phyloP scores from a whole-genome alignment of 2,888 invertebrate genomes.

The Agrotis puta region DNA sequence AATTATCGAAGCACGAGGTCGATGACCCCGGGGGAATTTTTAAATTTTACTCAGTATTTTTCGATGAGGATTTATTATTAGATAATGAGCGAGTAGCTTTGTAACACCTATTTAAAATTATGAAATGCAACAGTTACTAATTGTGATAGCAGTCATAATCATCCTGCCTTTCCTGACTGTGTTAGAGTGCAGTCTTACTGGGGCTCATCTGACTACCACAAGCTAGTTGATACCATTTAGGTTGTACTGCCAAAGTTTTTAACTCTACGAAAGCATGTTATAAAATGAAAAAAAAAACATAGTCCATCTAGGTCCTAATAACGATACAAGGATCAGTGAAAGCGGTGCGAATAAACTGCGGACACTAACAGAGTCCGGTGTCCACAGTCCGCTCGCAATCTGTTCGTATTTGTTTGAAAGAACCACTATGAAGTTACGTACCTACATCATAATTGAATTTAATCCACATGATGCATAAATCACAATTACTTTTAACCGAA shows the following conservation, averaged over 20 bases:
- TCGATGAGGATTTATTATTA: background rate
- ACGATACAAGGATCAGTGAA: too few species aligned
- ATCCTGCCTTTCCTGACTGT: background rate
- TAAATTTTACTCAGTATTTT: conserved; percentile 7
- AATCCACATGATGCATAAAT: background rate
- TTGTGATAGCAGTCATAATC: background rate
- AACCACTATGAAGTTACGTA: background rate
- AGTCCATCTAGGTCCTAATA: too few species aligned
- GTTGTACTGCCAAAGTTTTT: too few species aligned
- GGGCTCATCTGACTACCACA: background rate
- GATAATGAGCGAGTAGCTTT: background rate
- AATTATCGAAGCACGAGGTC: conserved; percentile 60
- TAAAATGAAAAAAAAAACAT: too few species aligned
- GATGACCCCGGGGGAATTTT: conserved; percentile 52
- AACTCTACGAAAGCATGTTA: too few species aligned
- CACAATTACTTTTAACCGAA: conserved; percentile 1
- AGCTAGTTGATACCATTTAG: too few species aligned
- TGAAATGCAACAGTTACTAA: too few species aligned
- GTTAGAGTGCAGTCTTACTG: background rate
- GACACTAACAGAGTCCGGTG: background rate
- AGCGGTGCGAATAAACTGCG: too few species aligned
- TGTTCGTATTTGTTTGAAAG: background rate
- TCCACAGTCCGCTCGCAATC: background rate
- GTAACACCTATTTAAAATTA: background rate
- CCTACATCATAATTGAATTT: background rate